phyloP scores from a whole-genome alignment of 2,888 invertebrate genomes.

The Trissolcus brochymenae region DNA sequence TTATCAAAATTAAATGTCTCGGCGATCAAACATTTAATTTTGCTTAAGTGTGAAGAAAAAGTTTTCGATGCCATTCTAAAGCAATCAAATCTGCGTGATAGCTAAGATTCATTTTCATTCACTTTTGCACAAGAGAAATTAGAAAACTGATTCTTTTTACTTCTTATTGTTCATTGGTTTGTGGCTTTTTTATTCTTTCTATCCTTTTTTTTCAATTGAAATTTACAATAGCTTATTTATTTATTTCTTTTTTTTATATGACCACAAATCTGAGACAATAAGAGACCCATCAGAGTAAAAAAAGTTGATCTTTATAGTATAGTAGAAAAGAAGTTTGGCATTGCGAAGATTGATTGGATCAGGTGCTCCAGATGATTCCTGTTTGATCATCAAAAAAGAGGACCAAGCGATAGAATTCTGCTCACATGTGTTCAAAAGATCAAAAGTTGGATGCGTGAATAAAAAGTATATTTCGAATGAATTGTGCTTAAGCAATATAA shows the following conservation, averaged over 20 bases:
- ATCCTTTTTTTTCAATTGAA: too few relatives aligned
- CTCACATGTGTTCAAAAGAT: background rate
- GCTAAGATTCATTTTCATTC: background rate
- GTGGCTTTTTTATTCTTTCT: too few relatives aligned
- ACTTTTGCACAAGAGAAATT: background rate
- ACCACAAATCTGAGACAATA: too few relatives aligned
- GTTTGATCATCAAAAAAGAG: background rate
- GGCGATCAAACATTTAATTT: conserved; percentile 47
- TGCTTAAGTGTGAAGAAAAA: conserved; percentile 55
- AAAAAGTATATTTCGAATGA: background rate
- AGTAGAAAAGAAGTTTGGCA: too few relatives aligned
- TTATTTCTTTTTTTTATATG: too few relatives aligned
- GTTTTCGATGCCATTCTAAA: conserved; percentile 64
- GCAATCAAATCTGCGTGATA: conserved; percentile 57
- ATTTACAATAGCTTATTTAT: too few relatives aligned
- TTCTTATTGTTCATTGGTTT: too few relatives aligned
- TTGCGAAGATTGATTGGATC: too few relatives aligned
- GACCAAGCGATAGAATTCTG: conserved; percentile 4
- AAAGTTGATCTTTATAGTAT: background rate
- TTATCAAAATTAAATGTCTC: background rate
- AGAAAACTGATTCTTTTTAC: background rate
- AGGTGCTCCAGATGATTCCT: background rate
- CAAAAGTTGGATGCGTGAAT: conserved; percentile 3
- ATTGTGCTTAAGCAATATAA: background rate
- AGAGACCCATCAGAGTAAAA: background rate